A percentile compares a stretch with the other conserved stretches of the same genome.
Evolutionary conservation across 2,888 invertebrate species (phyloP).

Genomic region (Cyclophora punctaria): DNA sequence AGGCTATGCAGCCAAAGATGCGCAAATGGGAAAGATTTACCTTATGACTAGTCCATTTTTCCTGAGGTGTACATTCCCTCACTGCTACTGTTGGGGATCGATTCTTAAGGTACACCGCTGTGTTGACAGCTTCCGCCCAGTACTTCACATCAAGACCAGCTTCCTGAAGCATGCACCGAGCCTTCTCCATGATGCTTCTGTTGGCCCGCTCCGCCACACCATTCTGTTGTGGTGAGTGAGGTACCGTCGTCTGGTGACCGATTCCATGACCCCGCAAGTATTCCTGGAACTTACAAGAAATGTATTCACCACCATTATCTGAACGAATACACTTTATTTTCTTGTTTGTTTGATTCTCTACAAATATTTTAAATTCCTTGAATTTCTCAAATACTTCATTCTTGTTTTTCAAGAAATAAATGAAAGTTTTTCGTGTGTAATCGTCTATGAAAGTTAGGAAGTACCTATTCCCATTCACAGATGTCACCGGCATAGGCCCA

Average conservation of each 20-base stretch:
- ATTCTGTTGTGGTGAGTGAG: conserved; percentile 4
- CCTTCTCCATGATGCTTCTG: conserved; percentile 3
- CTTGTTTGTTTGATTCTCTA: conserved; percentile 4
- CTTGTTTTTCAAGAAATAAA: conserved; percentile 1
- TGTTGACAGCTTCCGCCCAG: conserved; percentile 6
- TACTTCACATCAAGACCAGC: not conserved
- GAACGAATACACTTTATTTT: conserved; percentile 2
- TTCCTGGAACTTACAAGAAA: not conserved
- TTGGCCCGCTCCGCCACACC: conserved; percentile 4
- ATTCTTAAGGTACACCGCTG: conserved; percentile 6
- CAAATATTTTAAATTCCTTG: conserved; percentile 3
- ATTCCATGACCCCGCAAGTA: conserved; percentile 1
- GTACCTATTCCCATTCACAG: conserved; percentile 2
- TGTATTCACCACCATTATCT: conserved; percentile 9
- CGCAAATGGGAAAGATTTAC: not conserved
- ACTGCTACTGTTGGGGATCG: conserved; percentile 3
- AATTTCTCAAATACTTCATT: conserved; percentile 1
- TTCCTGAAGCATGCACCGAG: conserved; percentile 1
- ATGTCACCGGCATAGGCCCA: conserved; percentile 10
- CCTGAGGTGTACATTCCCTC: not conserved
- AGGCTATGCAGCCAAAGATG: conserved; percentile 2
- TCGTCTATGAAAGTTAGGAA: conserved; percentile 6
- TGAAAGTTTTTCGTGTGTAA: conserved; percentile 1
- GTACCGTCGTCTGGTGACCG: conserved; percentile 2
- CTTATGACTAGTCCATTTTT: not conserved